Evolutionary conservation across 1,140 invertebrate species (phyloP).

Genomic region (Lasioglossum albipes): DNA sequence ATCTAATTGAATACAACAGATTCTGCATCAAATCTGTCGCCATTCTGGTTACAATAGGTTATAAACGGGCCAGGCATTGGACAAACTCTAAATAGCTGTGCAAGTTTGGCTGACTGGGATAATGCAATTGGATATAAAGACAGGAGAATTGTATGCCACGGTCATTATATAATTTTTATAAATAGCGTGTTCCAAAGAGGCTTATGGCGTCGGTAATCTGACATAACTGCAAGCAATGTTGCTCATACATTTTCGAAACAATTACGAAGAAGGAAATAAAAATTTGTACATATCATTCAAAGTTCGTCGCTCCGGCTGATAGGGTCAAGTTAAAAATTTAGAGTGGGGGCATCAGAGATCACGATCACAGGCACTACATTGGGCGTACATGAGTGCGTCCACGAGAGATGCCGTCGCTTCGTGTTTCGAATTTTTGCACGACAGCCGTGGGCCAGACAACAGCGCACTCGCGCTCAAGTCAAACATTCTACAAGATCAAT

Average conservation of each 20-base stretch:
- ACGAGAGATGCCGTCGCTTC: constrained; percentile 57
- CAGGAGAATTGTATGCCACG: too few species aligned
- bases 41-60: too few species aligned
- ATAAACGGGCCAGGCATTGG: too few species aligned
- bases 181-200: background rate
- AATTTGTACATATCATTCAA: constrained; percentile 3
- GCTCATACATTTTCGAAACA: background rate
- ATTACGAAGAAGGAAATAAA: background rate
- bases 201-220: background rate
- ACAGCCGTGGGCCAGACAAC: constrained; percentile 37
- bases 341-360: constrained; percentile 20
- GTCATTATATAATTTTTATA: background rate
- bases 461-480: constrained; percentile 25
- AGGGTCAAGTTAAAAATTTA: constrained; percentile 14
- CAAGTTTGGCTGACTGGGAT: background rate
- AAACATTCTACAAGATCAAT: constrained; percentile 1
- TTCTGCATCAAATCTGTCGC: too few species aligned
- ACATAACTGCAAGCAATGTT: background rate
- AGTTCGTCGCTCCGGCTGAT: background rate
- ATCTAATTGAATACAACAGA: too few species aligned
- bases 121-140: background rate
- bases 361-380: constrained; percentile 26
- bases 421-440: constrained; percentile 42
- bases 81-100: too few species aligned
- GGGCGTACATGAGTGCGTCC: constrained; percentile 51